A percentile compares a stretch with the other conserved stretches of the same genome.
phyloP scores from a whole-genome alignment of 2,113 vertebrate species.

The Bubo scandiacus region DNA sequence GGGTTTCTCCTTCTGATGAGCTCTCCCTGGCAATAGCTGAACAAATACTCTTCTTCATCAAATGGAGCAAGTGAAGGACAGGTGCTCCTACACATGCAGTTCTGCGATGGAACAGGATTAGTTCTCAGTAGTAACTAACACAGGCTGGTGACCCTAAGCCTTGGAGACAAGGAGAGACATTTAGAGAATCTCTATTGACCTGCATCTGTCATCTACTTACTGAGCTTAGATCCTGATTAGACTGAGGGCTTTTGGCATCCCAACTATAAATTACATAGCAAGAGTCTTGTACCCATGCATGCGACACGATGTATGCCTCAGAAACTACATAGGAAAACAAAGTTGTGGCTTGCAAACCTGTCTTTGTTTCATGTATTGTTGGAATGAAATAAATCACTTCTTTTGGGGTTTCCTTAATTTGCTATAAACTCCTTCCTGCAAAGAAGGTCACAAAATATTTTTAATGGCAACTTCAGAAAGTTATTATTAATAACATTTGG shows the following conservation, averaged over 20 bases:
- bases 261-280: neutral
- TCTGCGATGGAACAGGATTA: neutral
- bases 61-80: neutral
- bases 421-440: neutral
- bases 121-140: neutral
- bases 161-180: neutral
- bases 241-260: neutral
- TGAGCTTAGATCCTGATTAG: neutral
- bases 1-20: neutral
- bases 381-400: neutral
- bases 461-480: neutral
- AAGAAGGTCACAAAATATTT: neutral
- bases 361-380: neutral
- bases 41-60: neutral
- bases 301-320: accelerated
- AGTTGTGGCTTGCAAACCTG: neutral
- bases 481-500: neutral
- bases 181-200: neutral
- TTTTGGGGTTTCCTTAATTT: neutral
- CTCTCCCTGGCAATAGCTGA: neutral
- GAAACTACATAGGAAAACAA: neutral
- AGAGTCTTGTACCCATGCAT: neutral
- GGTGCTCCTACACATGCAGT: too few species aligned
- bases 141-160: neutral
- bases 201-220: neutral